These are phyloP conservation scores for Chaenocephalus aceratus DNA, from an alignment of 2,113 vertebrate species.

Conservation along the genomic window DNA sequence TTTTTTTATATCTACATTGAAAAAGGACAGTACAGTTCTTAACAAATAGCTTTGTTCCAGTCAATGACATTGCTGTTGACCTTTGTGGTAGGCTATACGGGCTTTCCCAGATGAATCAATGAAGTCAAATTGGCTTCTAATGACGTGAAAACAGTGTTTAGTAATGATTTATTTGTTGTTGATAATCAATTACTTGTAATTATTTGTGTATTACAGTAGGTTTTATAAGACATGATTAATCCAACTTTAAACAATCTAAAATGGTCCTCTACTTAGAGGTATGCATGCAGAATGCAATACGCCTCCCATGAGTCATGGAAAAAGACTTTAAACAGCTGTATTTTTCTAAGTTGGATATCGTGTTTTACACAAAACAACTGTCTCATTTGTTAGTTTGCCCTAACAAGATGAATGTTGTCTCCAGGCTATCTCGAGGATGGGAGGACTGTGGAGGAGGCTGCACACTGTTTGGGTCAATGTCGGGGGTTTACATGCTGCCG, in stretches of 20 bases:
- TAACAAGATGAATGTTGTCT: constrained; percentile 47
- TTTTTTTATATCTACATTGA: neutral
- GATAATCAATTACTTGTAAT: neutral
- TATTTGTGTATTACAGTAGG: neutral
- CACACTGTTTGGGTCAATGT: constrained; percentile 97
- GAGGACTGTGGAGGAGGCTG: constrained; percentile 90
- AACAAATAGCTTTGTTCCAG: neutral
- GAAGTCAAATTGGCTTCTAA: neutral
- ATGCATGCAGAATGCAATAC: neutral
- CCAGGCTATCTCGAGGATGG: constrained; percentile 91
- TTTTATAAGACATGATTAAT: constrained; percentile 15
- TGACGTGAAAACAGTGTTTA: neutral
- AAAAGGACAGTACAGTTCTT: neutral
- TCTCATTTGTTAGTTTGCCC: constrained; percentile 46
- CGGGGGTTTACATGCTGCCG: constrained; percentile 94
- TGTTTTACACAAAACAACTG: constrained; percentile 42
- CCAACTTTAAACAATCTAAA: constrained; percentile 26
- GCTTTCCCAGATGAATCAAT: neutral
- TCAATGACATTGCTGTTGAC: neutral
- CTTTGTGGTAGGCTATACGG: neutral
- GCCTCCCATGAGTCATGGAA: neutral
- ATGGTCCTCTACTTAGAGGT: neutral
- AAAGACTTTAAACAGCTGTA: constrained; percentile 25
- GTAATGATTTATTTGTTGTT: neutral
- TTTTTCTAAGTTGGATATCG: constrained; percentile 27